Evolutionary conservation across 2,888 invertebrate genomes (phyloP).

Genomic region (Andrena bicolor): DNA sequence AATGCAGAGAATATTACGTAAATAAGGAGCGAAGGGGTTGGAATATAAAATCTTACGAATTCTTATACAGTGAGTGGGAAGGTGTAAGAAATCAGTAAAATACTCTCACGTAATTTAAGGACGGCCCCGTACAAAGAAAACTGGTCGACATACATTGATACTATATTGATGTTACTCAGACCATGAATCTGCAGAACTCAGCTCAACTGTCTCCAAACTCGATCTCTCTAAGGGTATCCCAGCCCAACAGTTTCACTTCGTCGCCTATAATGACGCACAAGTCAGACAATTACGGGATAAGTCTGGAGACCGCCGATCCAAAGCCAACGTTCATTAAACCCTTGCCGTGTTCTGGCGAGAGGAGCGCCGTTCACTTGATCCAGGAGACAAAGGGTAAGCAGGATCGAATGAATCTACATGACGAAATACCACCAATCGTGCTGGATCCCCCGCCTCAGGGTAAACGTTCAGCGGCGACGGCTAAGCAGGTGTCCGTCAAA

Average conservation of each 20-base stretch:
- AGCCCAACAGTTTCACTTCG: constrained; percentile 81
- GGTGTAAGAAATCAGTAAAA: too few species aligned
- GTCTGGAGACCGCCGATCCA: constrained; percentile 77
- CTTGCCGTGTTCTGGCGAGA: constrained; percentile 74
- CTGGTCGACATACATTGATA: not conserved
- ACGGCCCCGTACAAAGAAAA: not conserved
- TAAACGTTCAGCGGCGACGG: constrained; percentile 62
- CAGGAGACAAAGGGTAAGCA: constrained; percentile 61
- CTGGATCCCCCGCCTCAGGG: constrained; percentile 79
- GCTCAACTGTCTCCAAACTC: constrained; percentile 77
- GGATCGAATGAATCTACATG: constrained; percentile 66
- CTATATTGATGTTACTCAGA: not conserved
- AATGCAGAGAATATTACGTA: too few species aligned
- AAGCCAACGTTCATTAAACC: constrained; percentile 82
- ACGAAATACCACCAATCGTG: constrained; percentile 78
- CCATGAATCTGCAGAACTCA: constrained; percentile 71
- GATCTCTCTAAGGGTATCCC: constrained; percentile 79
- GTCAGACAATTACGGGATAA: constrained; percentile 80
- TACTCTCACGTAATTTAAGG: too few species aligned
- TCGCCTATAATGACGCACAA: constrained; percentile 83
- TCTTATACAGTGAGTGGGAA: too few species aligned
- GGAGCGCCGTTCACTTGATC: constrained; percentile 31
- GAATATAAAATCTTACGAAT: too few species aligned
- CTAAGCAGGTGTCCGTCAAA: constrained; percentile 39
- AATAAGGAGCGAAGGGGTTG: too few species aligned